Evolutionary conservation across 1,140 invertebrate species (phyloP), one percentile per base, ranked within the genome.

Genomic region (Aphaenogaster floridana): DNA sequence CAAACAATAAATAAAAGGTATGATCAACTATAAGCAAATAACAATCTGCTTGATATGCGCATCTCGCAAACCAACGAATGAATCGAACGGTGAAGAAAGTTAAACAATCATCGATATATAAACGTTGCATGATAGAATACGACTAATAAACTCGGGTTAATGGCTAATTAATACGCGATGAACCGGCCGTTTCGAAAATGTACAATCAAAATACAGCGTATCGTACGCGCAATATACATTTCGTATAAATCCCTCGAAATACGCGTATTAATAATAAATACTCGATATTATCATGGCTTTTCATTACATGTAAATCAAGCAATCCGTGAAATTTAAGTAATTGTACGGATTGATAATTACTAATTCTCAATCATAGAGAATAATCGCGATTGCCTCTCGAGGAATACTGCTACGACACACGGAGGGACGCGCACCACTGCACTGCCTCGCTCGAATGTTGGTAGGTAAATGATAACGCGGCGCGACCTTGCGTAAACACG

Each of bases 121-220:
- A 45, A 45, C n/a, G 21, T 66, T 17, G n/a, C 13, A 48, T 9
- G 39, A 13, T 13, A 28, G 28, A 28, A 28, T 28, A 21, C 39
- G 64, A 21, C 42, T 13, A 68, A 68, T 68, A 45, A 48, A 68
- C n/a, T 21, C 39, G n/a, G 39, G 9, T 68, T 48, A 68, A 68
- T 66, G 36, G 64, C 64, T 66, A 42, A 42, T 68, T 68, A 68
- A 68, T 68, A 48, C n/a, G n/a, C 39, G 9, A 68, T 42, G 42
- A 68, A 48, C 39, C n/a, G 36, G 21, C 39, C 39, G 42, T 68
- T 66, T 68, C 36, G n/a, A 68, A 68, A 68, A 45, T 68, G 64
- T 45, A 45, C 64, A 21, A 61, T n/a, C 36, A 45, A 68, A 68
- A 68, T 68, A 45, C 36, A 8, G 28, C 28, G 15, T 39, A n/a